Evolutionary conservation across 1,140 invertebrate genomes (phyloP), one percentile per base, ranked within the genome.

Genomic region (Teleogryllus occipitalis): DNA sequence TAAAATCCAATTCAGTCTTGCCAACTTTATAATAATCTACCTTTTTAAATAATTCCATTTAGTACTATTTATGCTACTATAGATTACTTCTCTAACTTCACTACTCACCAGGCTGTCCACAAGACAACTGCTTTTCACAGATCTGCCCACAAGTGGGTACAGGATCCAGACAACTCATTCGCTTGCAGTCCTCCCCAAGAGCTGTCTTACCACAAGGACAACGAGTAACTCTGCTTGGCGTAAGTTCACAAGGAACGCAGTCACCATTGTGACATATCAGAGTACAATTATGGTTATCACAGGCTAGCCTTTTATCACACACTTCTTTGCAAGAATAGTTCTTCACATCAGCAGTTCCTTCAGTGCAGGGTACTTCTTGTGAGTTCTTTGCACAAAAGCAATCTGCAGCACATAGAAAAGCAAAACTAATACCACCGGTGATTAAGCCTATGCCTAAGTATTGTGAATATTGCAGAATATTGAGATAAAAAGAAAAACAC

Each of bases 141-240:
- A 87, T 85, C 80, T 93, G 90, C 39, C 91, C 91, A 87, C 98
- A 99, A 27, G 91, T 90, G 0, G 96, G 96, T 82, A 99, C 90
- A 0, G 94, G 90, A 86, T 98, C 97, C 8, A 92, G 87, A 85
- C 97, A 99, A 14, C 88, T 90, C 65, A 86, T 89, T 81, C 93
- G 88, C 72, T 87, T 83, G 0, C 84, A 85, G 15, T 84, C 80
- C 65, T 83, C 83, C 82, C 85, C 87, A 81, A 85, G 86, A 80
- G 84, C 83, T 8, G 90, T 94, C 85, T 95, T 92, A 0, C 94
- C 95, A 86, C 97, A 99, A 0, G 92, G 94, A 85, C 97, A 99
- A n/a, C 88, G 89, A 8, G 87, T 91, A 12, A 97, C 89, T 27
- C 87, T 83, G 15, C 90, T 88, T 0, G 93, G 90, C 81, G 89